phyloP scores from a whole-genome alignment of 2,113 vertebrate genomes.

The Maccullochella peelii region DNA sequence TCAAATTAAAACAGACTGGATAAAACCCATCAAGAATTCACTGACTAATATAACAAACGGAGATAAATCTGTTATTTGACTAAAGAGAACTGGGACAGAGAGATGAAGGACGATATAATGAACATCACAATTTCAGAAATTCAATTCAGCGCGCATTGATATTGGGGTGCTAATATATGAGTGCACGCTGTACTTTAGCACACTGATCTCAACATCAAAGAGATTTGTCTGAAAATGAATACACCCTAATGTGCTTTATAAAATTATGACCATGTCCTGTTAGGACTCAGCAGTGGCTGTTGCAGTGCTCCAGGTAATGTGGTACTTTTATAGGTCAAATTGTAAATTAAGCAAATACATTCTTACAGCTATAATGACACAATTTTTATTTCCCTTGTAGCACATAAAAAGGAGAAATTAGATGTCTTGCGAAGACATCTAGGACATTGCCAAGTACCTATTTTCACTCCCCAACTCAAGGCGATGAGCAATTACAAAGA shows the following conservation, averaged over 20 bases:
- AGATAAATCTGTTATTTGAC: slow-evolving; percentile 6
- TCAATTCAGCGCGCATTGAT: slow-evolving; percentile 17
- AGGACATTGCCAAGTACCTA: slow-evolving; percentile 41
- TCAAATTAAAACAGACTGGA: neutral
- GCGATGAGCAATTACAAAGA: slow-evolving; percentile 60
- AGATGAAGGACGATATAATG: neutral
- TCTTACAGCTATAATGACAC: slow-evolving; percentile 51
- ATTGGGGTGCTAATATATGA: slow-evolving; percentile 48
- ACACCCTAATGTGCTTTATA: slow-evolving; percentile 47
- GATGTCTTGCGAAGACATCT: slow-evolving; percentile 45
- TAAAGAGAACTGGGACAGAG: neutral
- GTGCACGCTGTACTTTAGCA: slow-evolving; percentile 17
- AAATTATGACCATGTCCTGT: slow-evolving; percentile 45
- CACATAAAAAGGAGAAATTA: slow-evolving; percentile 62
- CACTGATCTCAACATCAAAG: slow-evolving; percentile 51
- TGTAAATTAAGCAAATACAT: slow-evolving; percentile 68
- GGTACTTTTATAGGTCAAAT: slow-evolving; percentile 60
- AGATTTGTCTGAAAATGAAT: slow-evolving; percentile 49
- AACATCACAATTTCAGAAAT: slow-evolving; percentile 29
- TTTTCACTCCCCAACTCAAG: slow-evolving; percentile 46
- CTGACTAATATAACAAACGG: neutral
- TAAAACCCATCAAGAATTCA: neutral
- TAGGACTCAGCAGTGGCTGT: slow-evolving; percentile 18
- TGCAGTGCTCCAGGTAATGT: slow-evolving; percentile 40
- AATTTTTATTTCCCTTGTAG: slow-evolving; percentile 53